A percentile compares a stretch with the other conserved stretches of the same genome.
phyloP scores from a whole-genome alignment of 2,113 vertebrate genomes.

The Arothron firmamentum region DNA sequence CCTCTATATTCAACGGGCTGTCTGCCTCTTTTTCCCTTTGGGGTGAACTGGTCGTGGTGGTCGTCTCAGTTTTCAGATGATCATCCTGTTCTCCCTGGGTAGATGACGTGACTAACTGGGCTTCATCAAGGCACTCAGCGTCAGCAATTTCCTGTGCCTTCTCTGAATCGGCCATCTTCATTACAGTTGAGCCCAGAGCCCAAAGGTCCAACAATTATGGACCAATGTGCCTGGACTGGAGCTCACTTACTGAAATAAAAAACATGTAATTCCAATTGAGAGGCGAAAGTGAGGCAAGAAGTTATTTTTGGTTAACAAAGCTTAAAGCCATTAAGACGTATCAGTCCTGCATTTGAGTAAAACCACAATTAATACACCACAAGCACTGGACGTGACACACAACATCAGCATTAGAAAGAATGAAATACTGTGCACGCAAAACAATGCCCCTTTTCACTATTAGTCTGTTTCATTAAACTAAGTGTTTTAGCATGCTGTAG shows the following conservation, averaged over 20 bases:
- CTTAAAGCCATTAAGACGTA: too few relatives aligned
- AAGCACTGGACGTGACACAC: too few relatives aligned
- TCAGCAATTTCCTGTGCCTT: constrained; percentile 86
- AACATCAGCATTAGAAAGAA: too few relatives aligned
- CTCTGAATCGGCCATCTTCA: constrained; percentile 94
- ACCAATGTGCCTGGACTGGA: constrained; percentile 58
- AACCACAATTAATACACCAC: too few relatives aligned
- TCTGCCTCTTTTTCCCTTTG: constrained; percentile 75
- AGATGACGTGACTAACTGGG: constrained; percentile 64
- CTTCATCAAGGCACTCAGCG: constrained; percentile 78
- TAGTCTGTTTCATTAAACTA: too few relatives aligned
- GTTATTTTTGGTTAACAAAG: neutral
- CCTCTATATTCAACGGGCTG: constrained; percentile 68
- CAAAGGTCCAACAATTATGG: constrained; percentile 76
- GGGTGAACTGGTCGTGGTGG: constrained; percentile 69
- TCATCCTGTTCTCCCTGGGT: constrained; percentile 75
- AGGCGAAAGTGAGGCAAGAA: neutral
- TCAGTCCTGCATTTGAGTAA: too few relatives aligned
- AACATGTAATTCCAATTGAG: neutral
- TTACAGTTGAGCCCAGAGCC: constrained; percentile 77
- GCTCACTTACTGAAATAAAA: constrained; percentile 55
- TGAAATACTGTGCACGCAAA: too few relatives aligned
- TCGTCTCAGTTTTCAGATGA: constrained; percentile 78
- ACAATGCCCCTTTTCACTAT: too few relatives aligned
- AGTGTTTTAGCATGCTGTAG: too few relatives aligned